Base-by-base conservation (phyloP, 1,140 invertebrate species). In the Eupristina koningsbergeri region DNA sequence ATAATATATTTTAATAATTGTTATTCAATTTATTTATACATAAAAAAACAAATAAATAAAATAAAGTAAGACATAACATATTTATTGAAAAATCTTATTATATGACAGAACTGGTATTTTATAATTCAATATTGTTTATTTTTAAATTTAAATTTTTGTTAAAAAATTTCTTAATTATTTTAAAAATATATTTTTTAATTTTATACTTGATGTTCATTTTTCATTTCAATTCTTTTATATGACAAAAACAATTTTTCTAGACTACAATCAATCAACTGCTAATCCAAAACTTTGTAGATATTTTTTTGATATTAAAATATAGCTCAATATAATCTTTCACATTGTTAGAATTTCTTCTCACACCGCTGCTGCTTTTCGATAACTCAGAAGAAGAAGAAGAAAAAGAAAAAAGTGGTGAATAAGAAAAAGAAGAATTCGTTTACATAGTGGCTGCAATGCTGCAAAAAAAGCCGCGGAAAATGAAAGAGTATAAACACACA, bases 391-490 rank as follows among this genome's bases (percentile, higher is more conserved):
- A 39, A 39, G 26, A 19, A 69, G 22, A 39, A 9, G 34, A 39
- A 39, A 39, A 39, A 69, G 31, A 69, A 69, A 58, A 58, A 7
- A 9, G 29, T 9, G 31, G 17, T 29, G 74, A 29, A 5, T n/a
- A 47, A 26, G 34, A 53, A 76, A 36, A 67, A 45, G 41, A 81
- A 74, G n/a, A 81, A 39, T 45, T 81, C 53, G 11, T 61, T 39
- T 26, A 39, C 47, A 22, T 29, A 5, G 45, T 26, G 19, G 45
- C 47, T 45, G 73, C 50, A 36, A 19, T 61, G 19, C 53, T 31
- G 71, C 29, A 53, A 47, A 81, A 81, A 74, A 81, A 45, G 58
- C 53, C 67, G 26, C 45, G 80, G 69, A n/a, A 74, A 58, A 67
- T 17, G 17, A 67, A 31, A 58, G 36, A 15, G 69, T 36, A 67